Conservation (phyloP, 2,888 invertebrate genomes). For the Andrena trimmerana region DNA sequence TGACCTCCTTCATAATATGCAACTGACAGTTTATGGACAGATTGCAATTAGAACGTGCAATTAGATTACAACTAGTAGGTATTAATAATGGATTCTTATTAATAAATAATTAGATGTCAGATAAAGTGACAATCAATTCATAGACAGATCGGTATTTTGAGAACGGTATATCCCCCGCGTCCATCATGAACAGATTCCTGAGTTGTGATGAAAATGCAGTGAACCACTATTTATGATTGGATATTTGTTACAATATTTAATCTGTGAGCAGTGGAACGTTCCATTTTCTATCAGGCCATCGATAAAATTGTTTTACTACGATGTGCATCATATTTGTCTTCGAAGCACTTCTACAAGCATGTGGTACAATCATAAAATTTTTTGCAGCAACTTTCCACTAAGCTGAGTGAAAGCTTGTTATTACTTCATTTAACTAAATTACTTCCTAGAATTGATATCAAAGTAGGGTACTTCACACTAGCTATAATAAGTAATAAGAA, state of each 20-base stretch:
- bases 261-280: background rate
- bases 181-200: constrained; percentile 5
- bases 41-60: constrained; percentile 26
- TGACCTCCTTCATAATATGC: background rate
- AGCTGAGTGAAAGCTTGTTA: too few species aligned
- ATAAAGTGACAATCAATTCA: constrained; percentile 25
- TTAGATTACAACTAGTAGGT: background rate
- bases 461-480: too few species aligned
- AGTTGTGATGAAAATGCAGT: background rate
- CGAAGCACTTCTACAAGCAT: background rate
- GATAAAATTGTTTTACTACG: background rate
- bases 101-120: constrained; percentile 35
- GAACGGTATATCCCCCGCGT: background rate
- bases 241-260: background rate
- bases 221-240: background rate
- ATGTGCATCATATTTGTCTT: background rate
- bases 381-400: too few species aligned
- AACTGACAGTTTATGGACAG: constrained; percentile 10
- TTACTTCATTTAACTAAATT: too few species aligned
- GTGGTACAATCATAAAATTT: too few species aligned
- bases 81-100: constrained; percentile 23
- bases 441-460: too few species aligned
- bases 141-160: constrained; percentile 6
- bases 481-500: too few species aligned
- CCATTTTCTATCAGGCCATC: background rate